Evolutionary conservation across 2,888 invertebrate genomes (phyloP).

Genomic region (Tinea semifulvella): DNA sequence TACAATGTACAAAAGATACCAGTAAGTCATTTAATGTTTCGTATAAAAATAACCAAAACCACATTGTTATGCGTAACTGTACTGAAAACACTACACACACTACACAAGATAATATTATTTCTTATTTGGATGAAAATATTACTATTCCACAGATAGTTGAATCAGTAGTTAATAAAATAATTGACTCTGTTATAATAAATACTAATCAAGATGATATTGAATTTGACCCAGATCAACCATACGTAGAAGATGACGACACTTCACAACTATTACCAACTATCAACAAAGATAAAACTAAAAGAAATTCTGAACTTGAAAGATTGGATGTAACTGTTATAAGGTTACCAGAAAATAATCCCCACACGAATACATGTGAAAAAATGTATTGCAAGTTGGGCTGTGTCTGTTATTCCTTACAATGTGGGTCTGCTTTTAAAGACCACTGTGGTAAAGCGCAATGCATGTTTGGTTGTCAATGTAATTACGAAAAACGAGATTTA

Average conservation of each 20-base stretch:
- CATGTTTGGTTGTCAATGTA: constrained; percentile 64
- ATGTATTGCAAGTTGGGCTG: constrained; percentile 71
- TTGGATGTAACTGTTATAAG: constrained; percentile 74
- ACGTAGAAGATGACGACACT: constrained; percentile 31
- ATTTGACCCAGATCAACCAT: constrained; percentile 32
- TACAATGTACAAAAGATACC: constrained; percentile 29
- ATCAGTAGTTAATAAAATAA: constrained; percentile 58
- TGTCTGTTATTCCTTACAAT: constrained; percentile 68
- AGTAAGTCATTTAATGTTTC: constrained; percentile 64
- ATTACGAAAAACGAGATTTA: constrained; percentile 17
- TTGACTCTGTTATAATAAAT: constrained; percentile 69
- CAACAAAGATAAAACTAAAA: constrained; percentile 40
- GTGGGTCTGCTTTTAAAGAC: constrained; percentile 44
- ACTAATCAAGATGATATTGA: constrained; percentile 63
- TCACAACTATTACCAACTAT: constrained; percentile 14
- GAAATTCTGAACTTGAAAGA: constrained; percentile 62
- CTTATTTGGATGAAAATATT: constrained; percentile 18
- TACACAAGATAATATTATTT: constrained; percentile 5
- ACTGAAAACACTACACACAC: constrained; percentile 20
- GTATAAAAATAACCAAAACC: constrained; percentile 66
- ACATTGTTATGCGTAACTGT: constrained; percentile 55
- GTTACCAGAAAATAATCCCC: constrained; percentile 32
- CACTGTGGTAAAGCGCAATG: constrained; percentile 72
- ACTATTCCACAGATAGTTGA: constrained; percentile 27
- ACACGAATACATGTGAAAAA: constrained; percentile 49